Conservation (phyloP, 2,797 vertebrate species). For the Acipenser ruthenus region DNA sequence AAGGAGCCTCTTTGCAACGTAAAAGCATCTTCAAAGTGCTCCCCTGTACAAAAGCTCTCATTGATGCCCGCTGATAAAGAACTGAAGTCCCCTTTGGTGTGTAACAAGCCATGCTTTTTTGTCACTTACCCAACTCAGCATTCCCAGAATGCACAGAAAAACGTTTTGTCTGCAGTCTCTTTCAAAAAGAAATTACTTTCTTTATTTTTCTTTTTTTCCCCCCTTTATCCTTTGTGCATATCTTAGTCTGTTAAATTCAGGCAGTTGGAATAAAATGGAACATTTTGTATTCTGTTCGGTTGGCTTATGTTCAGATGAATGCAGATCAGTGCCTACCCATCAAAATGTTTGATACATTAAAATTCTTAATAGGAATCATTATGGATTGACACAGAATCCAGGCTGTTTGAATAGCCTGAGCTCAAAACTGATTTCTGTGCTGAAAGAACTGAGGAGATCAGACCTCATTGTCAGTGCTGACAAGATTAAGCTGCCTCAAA, state of each 20-base stretch:
- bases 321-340: constrained; percentile 52
- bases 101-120: too few relatives aligned
- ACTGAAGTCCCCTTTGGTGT: too few relatives aligned
- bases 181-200: constrained; percentile 44
- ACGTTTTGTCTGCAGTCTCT: constrained; percentile 47
- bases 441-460: constrained; percentile 58
- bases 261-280: constrained; percentile 40
- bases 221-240: constrained; percentile 32
- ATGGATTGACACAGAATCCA: constrained; percentile 48
- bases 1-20: too few relatives aligned
- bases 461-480: constrained; percentile 57
- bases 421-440: constrained; percentile 44
- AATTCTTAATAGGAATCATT: constrained; percentile 54
- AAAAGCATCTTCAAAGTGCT: too few relatives aligned
- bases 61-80: too few relatives aligned
- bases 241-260: constrained; percentile 35
- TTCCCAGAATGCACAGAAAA: constrained; percentile 41
- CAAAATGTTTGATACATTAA: constrained; percentile 48
- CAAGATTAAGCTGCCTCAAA: constrained; percentile 59
- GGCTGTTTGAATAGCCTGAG: constrained; percentile 48
- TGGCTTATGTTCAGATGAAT: constrained; percentile 51
- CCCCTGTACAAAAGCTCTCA: too few relatives aligned
- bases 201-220: constrained; percentile 34
- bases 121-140: too few relatives aligned
- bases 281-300: constrained; percentile 48